phyloP scores from a whole-genome alignment of 2,797 vertebrate species.

The Mormyrus proboscirostris region DNA sequence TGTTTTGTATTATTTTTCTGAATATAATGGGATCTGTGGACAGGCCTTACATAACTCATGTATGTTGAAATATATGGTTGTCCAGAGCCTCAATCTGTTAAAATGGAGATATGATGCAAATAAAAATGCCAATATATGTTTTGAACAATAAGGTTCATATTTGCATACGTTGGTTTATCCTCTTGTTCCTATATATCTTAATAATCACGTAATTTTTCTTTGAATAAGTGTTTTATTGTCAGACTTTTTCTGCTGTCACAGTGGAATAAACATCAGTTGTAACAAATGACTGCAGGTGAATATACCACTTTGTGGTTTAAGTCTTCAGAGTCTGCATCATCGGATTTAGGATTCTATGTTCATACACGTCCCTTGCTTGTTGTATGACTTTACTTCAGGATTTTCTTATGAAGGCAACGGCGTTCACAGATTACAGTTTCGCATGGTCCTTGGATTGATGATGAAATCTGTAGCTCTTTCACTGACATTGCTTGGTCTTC shows the following conservation, averaged over 20 bases:
- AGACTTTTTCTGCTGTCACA: neutral
- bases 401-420: neutral
- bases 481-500: neutral
- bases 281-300: neutral
- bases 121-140: neutral
- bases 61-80: neutral
- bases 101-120: conserved; percentile 3
- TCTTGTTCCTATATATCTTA: neutral
- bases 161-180: neutral
- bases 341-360: neutral
- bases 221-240: neutral
- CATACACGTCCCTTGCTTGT: neutral
- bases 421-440: neutral
- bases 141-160: neutral
- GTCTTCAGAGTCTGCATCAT: neutral
- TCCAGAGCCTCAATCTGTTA: neutral
- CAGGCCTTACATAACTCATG: neutral
- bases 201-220: neutral
- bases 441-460: neutral
- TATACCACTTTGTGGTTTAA: neutral
- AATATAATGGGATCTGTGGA: neutral
- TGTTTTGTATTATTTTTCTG: neutral
- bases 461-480: neutral
- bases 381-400: neutral
- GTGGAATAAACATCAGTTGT: neutral